Evolutionary conservation across 2,113 vertebrate species (phyloP).

Genomic region (Oreocharis arfaki): DNA sequence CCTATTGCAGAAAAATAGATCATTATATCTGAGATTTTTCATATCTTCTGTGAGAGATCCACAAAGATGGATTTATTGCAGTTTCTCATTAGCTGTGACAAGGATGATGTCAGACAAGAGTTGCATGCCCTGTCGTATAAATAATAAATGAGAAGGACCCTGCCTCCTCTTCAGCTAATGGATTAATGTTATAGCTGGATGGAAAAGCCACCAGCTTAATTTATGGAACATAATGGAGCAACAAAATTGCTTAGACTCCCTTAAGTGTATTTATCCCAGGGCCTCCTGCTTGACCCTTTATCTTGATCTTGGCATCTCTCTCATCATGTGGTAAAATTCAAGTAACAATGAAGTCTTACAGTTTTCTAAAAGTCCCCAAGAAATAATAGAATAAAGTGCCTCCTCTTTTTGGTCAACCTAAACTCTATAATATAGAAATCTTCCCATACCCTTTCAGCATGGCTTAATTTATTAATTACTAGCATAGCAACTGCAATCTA

Average conservation of each 20-base stretch:
- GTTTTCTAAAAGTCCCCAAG: neutral
- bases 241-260: neutral
- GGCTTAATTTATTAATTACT: neutral
- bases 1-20: neutral
- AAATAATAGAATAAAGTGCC: neutral
- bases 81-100: constrained; percentile 17
- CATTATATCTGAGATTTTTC: neutral
- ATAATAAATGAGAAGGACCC: neutral
- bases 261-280: neutral
- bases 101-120: constrained; percentile 4
- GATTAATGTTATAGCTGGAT: neutral
- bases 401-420: neutral
- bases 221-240: neutral
- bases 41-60: neutral
- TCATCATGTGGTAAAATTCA: neutral
- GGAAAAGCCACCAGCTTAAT: neutral
- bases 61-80: neutral
- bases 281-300: neutral
- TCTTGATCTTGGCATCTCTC: neutral
- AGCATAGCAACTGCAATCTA: neutral
- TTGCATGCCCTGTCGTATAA: neutral
- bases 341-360: neutral
- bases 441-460: neutral
- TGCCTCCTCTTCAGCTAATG: neutral
- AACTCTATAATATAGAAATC: neutral